Conservation (phyloP, 2,888 invertebrate species). For the Lycaena phlaeas region DNA sequence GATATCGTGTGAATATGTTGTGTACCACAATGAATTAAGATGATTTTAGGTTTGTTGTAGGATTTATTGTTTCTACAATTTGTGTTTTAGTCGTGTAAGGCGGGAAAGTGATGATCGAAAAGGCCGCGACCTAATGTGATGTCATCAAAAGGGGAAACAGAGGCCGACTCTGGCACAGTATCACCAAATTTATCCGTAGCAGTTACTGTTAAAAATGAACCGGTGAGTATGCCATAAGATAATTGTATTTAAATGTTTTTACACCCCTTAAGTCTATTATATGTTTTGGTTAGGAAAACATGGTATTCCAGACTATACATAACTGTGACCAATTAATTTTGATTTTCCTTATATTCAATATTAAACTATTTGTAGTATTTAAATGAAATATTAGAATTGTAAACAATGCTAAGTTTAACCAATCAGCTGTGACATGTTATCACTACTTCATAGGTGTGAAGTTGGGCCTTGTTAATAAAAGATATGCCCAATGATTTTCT, state of each 20-base stretch:
- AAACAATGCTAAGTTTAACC: neutral
- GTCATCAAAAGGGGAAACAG: constrained; percentile 73
- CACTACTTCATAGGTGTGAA: neutral
- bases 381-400: no score
- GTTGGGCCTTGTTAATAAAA: neutral
- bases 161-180: constrained; percentile 71
- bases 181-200: constrained; percentile 59
- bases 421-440: constrained; percentile 4
- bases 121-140: constrained; percentile 65
- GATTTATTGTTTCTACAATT: constrained; percentile 17
- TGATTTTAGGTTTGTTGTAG: constrained; percentile 14
- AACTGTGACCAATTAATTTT: no score
- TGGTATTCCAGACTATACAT: no score
- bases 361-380: no score
- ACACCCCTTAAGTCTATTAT: no score
- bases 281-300: no score
- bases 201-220: constrained; percentile 66
- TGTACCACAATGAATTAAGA: constrained; percentile 24
- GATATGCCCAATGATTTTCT: no score
- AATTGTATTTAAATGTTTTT: neutral
- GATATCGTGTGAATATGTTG: constrained; percentile 44
- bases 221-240: constrained; percentile 38
- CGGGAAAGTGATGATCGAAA: constrained; percentile 68
- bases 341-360: neutral
- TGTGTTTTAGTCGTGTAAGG: constrained; percentile 51